Percentiles rank a stretch among this genome's conserved stretches.
Conservation (phyloP, 2,797 vertebrate genomes). For the Ateles fusciceps region DNA sequence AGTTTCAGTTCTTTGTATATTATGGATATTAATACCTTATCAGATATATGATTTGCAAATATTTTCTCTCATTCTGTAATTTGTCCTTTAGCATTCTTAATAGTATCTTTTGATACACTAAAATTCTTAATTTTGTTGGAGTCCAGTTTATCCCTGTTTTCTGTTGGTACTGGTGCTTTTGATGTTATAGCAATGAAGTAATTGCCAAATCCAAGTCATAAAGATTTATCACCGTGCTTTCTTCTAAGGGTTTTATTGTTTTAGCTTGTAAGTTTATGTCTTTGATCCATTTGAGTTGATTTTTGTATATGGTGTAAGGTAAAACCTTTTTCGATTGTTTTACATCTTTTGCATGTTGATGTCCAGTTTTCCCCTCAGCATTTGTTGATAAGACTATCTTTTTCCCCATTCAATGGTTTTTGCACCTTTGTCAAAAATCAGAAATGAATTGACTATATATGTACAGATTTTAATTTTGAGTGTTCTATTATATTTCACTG, state of each 20-base stretch:
- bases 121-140: not conserved
- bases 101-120: not conserved
- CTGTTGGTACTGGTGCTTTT: not conserved
- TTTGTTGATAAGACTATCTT: not conserved
- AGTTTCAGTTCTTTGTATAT: not conserved
- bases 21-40: not conserved
- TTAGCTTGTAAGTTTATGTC: not conserved
- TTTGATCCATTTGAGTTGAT: not conserved
- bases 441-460: not conserved
- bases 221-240: not conserved
- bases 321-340: not conserved
- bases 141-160: conserved; percentile 4
- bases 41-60: not conserved
- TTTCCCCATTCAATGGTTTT: not conserved
- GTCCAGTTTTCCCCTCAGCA: not conserved
- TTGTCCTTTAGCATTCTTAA: not conserved
- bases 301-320: not conserved
- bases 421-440: not conserved
- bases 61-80: not conserved
- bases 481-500: not conserved
- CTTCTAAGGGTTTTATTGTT: not conserved
- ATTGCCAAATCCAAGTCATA: not conserved
- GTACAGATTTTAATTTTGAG: not conserved
- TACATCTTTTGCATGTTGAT: not conserved
- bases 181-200: not conserved